Base-by-base conservation (phyloP, 1,140 invertebrate genomes). In the Bacillus rossius region DNA sequence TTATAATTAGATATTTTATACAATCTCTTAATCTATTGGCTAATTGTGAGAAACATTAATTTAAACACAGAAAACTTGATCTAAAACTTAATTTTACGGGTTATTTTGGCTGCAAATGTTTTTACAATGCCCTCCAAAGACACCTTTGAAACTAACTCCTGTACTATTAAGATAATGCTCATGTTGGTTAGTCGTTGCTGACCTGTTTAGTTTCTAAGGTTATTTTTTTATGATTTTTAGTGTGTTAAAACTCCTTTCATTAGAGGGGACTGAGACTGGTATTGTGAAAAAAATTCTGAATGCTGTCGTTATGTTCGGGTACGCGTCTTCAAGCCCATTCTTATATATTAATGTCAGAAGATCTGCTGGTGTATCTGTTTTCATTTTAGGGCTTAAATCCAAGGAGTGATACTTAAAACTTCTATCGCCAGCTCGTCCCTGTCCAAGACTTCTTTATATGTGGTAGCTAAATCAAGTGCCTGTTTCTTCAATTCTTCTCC, bases 221-320 rank as follows among this genome's bases (percentile, higher is more conserved):
- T 70, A 23, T 53, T 71, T n/a, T 67, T 71, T 72, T 26, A 72
- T 66, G 40, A 66, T 34, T 53, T 69, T 70, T 23, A 72, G 55
- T 45, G 71, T 69, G 19, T 61, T 65, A 57, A 73, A 72, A 58
- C 58, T 65, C 57, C 67, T 52, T 61, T 73, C 68, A 23, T 17
- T 61, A 17, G 63, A 63, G 25, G 64, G 64, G 19, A 68, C 67
- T 16, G 67, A 63, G 55, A 73, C 65, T 47, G 66, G 60, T 45
- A 65, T 42, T 20, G 60, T 61, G 14, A 55, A 22, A 20, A 55
- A 55, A 41, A 53, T 59, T 42, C 38, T 43, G 19, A 64, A 17
- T 34, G 17, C 51, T 50, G 45, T 51, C 8, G 26, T 37, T 20
- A 55, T 41, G 51, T 60, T 61, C 3, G 60, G 60, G 42, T 51